Conservation (phyloP, 1,140 invertebrate genomes). For the Pogonomyrmex californicus region DNA sequence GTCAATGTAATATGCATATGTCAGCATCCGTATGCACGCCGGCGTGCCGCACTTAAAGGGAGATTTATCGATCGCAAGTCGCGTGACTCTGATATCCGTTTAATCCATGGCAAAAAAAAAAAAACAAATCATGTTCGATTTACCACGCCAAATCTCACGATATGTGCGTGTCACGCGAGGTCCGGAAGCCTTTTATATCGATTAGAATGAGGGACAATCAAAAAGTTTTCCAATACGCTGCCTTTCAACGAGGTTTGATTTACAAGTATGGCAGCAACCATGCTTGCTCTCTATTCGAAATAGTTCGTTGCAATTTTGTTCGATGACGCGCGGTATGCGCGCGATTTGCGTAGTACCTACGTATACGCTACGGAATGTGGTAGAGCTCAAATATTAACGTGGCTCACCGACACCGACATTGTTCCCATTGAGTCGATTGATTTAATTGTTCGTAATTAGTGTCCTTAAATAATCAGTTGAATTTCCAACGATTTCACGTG, state of each 20-base stretch:
- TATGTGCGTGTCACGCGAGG: background rate
- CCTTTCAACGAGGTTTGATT: constrained; percentile 45
- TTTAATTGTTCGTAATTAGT: constrained; percentile 50
- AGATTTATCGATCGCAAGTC: constrained; percentile 39
- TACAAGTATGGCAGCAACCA: constrained; percentile 5
- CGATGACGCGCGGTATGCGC: constrained; percentile 41
- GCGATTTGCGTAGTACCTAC: constrained; percentile 1
- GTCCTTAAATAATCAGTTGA: constrained; percentile 30
- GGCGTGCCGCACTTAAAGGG: background rate
- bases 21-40: background rate
- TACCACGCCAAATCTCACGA: constrained; percentile 16
- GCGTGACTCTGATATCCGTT: constrained; percentile 24
- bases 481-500: background rate
- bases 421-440: constrained; percentile 41
- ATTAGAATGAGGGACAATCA: constrained; percentile 43
- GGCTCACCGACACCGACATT: constrained; percentile 26
- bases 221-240: constrained; percentile 23
- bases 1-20: constrained; percentile 35
- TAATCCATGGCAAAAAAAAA: constrained; percentile 6
- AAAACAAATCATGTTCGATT: constrained; percentile 42
- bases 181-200: constrained; percentile 24
- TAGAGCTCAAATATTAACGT: constrained; percentile 49
- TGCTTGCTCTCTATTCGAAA: constrained; percentile 10
- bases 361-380: constrained; percentile 20
- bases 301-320: constrained; percentile 47